Evolutionary conservation across 2,888 invertebrate genomes (phyloP).

Genomic region (Eutolmus rufibarbis): DNA sequence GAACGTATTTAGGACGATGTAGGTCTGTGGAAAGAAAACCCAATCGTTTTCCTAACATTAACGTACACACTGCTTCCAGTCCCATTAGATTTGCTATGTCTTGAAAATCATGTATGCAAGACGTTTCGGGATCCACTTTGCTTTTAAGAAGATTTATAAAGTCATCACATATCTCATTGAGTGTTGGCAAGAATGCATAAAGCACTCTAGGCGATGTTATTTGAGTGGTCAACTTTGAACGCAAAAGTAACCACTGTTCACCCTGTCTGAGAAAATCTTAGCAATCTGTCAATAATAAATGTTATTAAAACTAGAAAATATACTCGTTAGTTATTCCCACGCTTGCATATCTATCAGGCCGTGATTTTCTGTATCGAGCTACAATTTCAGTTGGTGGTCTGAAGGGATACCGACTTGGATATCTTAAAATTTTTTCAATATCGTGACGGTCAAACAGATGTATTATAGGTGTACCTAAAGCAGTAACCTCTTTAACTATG

Average conservation of each 20-base stretch:
- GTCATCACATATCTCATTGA: slow-evolving; percentile 79
- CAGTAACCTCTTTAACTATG: slow-evolving; percentile 78
- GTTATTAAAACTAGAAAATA: slow-evolving; percentile 59
- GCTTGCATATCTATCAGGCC: slow-evolving; percentile 82
- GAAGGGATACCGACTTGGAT: slow-evolving; percentile 77
- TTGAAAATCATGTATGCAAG: slow-evolving; percentile 71
- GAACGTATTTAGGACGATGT: slow-evolving; percentile 67
- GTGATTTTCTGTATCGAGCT: slow-evolving; percentile 74
- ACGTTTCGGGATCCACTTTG: slow-evolving; percentile 65
- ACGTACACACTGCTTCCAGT: slow-evolving; percentile 80
- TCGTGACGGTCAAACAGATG: slow-evolving; percentile 75
- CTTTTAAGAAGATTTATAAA: slow-evolving; percentile 73
- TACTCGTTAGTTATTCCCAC: slow-evolving; percentile 85
- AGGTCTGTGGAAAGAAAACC: slow-evolving; percentile 71
- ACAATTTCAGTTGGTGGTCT: slow-evolving; percentile 85
- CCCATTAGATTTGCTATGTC: slow-evolving; percentile 80
- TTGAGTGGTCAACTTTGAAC: slow-evolving; percentile 75
- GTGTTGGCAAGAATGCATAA: slow-evolving; percentile 75
- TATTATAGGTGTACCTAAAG: slow-evolving; percentile 76
- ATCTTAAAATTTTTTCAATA: slow-evolving; percentile 78
- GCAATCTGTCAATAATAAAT: slow-evolving; percentile 7
- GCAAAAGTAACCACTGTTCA: slow-evolving; percentile 77
- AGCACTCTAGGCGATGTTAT: slow-evolving; percentile 80
- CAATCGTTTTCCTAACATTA: slow-evolving; percentile 80
- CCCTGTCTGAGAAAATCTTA: slow-evolving; percentile 69